phyloP scores from a whole-genome alignment of 2,888 invertebrate genomes.

The Taenaris catops region DNA sequence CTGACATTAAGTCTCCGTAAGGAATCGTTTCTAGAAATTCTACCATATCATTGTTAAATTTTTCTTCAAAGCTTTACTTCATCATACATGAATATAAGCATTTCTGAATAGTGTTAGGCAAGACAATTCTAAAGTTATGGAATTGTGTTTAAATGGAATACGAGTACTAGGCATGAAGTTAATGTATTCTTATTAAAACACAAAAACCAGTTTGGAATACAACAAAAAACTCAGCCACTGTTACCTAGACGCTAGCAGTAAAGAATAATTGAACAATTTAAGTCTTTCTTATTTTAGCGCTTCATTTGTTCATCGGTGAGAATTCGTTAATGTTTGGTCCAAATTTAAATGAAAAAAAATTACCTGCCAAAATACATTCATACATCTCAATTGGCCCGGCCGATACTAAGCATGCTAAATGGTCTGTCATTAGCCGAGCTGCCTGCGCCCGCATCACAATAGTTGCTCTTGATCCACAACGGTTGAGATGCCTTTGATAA shows the following conservation, averaged over 20 bases:
- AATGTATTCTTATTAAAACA: no score
- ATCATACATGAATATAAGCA: no score
- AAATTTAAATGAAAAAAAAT: constrained; percentile 42
- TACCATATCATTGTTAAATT: no score
- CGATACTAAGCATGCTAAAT: constrained; percentile 42
- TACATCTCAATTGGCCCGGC: constrained; percentile 49
- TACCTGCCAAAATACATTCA: constrained; percentile 37
- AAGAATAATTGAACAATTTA: constrained; percentile 1
- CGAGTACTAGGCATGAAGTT: no score
- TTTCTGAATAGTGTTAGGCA: no score
- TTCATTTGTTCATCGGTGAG: constrained; percentile 3
- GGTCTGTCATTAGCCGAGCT: constrained; percentile 50
- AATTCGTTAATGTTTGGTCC: constrained; percentile 29
- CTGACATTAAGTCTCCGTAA: no score
- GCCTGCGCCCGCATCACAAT: constrained; percentile 41
- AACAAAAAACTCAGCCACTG: neutral
- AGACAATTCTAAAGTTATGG: no score
- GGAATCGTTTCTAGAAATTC: no score
- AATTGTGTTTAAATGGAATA: no score
- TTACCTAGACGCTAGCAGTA: neutral
- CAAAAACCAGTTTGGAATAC: neutral
- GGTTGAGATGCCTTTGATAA: constrained; percentile 30
- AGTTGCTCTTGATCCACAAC: constrained; percentile 43
- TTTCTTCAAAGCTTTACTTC: no score
- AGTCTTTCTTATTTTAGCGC: constrained; percentile 1